Conservation (phyloP, 2,888 invertebrate genomes). For the Malachius bipustulatus region DNA sequence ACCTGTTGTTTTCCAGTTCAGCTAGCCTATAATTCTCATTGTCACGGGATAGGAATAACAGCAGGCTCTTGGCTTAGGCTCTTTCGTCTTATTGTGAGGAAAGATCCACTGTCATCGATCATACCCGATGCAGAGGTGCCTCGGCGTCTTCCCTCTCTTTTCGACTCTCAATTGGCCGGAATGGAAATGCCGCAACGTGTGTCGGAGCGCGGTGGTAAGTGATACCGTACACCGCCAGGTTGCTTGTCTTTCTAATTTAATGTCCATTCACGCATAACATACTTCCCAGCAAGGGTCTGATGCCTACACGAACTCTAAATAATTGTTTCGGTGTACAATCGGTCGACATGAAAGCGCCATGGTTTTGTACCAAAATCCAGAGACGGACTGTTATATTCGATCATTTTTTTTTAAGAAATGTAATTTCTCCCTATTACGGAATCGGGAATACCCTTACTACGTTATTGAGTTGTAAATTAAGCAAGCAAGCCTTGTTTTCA, state of each 20-base stretch:
- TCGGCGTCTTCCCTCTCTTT: too few species aligned
- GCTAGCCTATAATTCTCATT: conserved; percentile 51
- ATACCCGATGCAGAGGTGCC: too few species aligned
- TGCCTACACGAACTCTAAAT: conserved; percentile 34
- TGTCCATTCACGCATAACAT: conserved; percentile 34
- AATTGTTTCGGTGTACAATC: conserved; percentile 29
- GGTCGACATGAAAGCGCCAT: background rate
- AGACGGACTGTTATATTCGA: too few species aligned
- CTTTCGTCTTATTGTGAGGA: conserved; percentile 30
- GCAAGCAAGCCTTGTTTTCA: too few species aligned
- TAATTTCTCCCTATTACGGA: too few species aligned
- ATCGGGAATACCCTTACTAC: too few species aligned
- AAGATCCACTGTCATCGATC: conserved; percentile 35
- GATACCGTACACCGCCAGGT: too few species aligned
- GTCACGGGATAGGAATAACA: conserved; percentile 45
- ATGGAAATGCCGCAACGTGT: background rate
- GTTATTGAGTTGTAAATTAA: too few species aligned
- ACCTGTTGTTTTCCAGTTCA: conserved; percentile 50
- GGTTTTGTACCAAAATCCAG: too few species aligned
- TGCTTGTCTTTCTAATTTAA: conserved; percentile 34
- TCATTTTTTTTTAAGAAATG: too few species aligned
- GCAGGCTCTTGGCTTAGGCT: conserved; percentile 39
- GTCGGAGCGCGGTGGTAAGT: conserved; percentile 28
- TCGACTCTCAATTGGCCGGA: too few species aligned
- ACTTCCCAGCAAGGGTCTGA: conserved; percentile 32